These are phyloP conservation scores for Proterorhinus semilunaris DNA, from an alignment of 2,113 vertebrate species.

Conservation along the genomic window DNA sequence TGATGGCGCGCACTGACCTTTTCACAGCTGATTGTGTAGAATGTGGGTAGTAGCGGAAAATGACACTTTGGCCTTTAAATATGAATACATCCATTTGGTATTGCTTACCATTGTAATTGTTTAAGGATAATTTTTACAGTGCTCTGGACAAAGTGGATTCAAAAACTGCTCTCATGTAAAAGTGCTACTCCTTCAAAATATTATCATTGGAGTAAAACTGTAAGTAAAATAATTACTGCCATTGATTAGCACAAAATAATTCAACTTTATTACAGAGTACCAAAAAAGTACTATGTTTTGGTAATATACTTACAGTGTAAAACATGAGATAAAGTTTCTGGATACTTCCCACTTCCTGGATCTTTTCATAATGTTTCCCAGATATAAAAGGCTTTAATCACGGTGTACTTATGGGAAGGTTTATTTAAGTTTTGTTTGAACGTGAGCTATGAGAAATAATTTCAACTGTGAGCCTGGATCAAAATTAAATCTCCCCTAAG, in stretches of 20 bases:
- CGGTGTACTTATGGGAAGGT: background rate
- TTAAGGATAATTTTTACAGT: background rate
- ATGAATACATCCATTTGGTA: background rate
- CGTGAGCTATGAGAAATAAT: background rate
- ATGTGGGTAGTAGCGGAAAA: background rate
- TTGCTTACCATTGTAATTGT: background rate
- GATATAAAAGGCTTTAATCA: constrained; percentile 11
- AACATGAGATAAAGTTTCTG: too few relatives aligned
- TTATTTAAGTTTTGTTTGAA: constrained; percentile 2
- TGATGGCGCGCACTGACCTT: constrained; percentile 6
- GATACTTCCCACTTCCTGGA: background rate
- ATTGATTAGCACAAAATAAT: too few relatives aligned
- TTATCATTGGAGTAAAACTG: too few relatives aligned
- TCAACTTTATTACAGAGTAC: too few relatives aligned
- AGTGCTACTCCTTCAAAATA: too few relatives aligned
- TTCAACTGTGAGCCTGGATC: background rate
- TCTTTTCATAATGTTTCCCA: background rate
- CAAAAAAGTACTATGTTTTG: too few relatives aligned
- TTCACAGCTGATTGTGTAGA: background rate
- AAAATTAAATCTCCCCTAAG: constrained; percentile 12
- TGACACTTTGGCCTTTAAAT: background rate
- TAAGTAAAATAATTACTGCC: too few relatives aligned
- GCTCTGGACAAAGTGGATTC: too few relatives aligned
- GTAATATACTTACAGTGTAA: too few relatives aligned
- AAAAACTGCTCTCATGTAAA: too few relatives aligned